Evolutionary conservation across 2,888 invertebrate genomes (phyloP).

Genomic region (Allolobophora icterica): DNA sequence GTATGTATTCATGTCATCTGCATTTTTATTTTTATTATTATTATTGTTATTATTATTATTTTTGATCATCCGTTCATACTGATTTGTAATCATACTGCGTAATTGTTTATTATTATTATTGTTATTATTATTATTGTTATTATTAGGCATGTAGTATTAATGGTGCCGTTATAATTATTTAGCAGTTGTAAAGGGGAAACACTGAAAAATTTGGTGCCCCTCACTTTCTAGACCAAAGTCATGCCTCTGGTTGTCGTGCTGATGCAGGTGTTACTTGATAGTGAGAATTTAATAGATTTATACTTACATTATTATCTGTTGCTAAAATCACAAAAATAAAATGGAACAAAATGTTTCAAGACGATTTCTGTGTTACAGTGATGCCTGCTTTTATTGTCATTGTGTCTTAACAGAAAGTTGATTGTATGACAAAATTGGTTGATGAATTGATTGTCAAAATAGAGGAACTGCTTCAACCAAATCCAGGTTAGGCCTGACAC

Average conservation of each 20-base stretch:
- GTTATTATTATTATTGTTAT: too few species aligned
- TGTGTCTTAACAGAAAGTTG: conserved; percentile 86
- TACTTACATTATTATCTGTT: background rate
- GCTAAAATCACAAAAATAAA: background rate
- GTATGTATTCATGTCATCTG: too few species aligned
- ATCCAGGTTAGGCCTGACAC: conserved; percentile 76
- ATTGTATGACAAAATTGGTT: conserved; percentile 93
- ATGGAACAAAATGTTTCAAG: background rate
- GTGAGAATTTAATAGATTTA: background rate
- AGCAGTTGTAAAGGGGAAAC: too few species aligned
- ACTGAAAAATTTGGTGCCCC: too few species aligned
- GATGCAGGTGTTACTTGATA: background rate
- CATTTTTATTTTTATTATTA: too few species aligned
- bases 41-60: too few species aligned
- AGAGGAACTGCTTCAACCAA: conserved; percentile 98
- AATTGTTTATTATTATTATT: too few species aligned
- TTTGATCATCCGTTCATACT: too few species aligned
- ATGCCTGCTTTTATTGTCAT: background rate
- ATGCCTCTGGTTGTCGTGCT: background rate
- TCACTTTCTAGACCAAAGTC: too few species aligned
- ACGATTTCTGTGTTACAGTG: background rate
- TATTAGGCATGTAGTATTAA: too few species aligned
- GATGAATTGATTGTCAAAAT: conserved; percentile 95
- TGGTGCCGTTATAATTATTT: too few species aligned
- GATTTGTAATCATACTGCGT: too few species aligned